A percentile compares a stretch with the other conserved stretches of the same genome.
These are phyloP conservation scores for Pseudochirops corinnae DNA, from an alignment of 2,797 vertebrate species.

Conservation along the genomic window DNA sequence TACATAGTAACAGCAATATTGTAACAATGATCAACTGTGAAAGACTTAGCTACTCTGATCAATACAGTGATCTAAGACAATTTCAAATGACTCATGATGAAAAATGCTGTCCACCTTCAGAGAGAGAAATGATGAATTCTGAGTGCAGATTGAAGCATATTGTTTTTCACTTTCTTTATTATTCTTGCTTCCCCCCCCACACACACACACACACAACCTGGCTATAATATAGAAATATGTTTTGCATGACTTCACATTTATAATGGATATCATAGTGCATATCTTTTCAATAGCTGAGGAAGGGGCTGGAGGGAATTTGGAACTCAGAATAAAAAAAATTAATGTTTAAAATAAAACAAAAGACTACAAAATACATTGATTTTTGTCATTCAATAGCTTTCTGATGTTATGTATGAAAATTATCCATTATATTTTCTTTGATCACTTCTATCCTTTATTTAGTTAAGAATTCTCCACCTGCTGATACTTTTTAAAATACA, in stretches of 20 bases:
- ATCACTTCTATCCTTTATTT: not conserved
- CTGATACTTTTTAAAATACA: not conserved
- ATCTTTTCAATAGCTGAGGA: not conserved
- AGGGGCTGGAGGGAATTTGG: not conserved
- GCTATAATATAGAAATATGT: not conserved
- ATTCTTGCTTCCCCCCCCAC: too few relatives aligned
- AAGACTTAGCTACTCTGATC: not conserved
- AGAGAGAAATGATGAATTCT: not conserved
- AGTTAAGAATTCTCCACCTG: not conserved
- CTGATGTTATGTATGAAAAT: not conserved
- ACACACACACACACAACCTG: not conserved
- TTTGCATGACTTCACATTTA: not conserved
- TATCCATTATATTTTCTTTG: not conserved
- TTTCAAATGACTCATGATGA: not conserved
- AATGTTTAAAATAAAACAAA: not conserved
- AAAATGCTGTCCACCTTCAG: not conserved
- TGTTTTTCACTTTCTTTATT: not conserved
- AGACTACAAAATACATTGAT: not conserved
- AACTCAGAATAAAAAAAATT: not conserved
- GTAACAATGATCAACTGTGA: too few relatives aligned
- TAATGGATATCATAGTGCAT: not conserved
- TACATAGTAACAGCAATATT: too few relatives aligned
- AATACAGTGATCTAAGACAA: not conserved
- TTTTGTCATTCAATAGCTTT: not conserved
- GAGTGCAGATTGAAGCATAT: not conserved